These are phyloP conservation scores for Ciona savignyi DNA, from an alignment of 23 tunicate species.

Conservation along the genomic window DNA sequence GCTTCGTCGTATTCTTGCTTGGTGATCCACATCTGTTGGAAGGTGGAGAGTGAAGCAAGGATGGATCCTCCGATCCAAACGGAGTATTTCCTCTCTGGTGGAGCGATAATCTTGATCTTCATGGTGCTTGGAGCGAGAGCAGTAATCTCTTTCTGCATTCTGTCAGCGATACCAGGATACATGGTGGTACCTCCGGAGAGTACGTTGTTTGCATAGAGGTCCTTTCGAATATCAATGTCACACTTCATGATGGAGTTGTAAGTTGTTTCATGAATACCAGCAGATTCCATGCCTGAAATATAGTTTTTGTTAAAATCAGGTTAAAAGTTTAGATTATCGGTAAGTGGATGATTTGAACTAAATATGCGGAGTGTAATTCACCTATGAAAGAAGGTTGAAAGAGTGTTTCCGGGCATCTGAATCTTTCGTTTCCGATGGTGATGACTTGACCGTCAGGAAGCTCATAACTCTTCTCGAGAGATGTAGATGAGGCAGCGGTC, in stretches of 20 bases:
- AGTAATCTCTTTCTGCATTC: not conserved
- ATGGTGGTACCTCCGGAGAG: slow-evolving; percentile 1
- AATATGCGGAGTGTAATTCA: not conserved
- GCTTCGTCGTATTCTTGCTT: not conserved
- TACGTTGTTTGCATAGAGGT: not conserved
- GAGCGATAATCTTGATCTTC: not conserved
- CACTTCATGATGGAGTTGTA: slow-evolving; percentile 1
- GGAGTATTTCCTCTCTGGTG: slow-evolving; percentile 1
- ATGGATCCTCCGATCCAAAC: slow-evolving; percentile 1
- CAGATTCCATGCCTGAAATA: not conserved
- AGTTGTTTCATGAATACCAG: not conserved
- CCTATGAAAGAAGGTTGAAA: not conserved
- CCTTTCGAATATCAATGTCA: not conserved
- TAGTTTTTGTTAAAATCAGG: too few species aligned
- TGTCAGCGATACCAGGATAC: slow-evolving; percentile 1
- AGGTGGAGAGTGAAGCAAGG: not conserved
- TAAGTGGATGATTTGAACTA: too few species aligned
- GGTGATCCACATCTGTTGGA: slow-evolving; percentile 1
- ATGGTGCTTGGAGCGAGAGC: not conserved
- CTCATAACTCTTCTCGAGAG: not conserved
- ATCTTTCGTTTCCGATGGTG: not conserved
- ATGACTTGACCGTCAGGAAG: not conserved
- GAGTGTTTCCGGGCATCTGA: not conserved
- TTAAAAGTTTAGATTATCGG: not conserved
- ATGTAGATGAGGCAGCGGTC: not conserved